phyloP scores from a whole-genome alignment of 2,888 invertebrate genomes.

The Trichacis sp. region DNA sequence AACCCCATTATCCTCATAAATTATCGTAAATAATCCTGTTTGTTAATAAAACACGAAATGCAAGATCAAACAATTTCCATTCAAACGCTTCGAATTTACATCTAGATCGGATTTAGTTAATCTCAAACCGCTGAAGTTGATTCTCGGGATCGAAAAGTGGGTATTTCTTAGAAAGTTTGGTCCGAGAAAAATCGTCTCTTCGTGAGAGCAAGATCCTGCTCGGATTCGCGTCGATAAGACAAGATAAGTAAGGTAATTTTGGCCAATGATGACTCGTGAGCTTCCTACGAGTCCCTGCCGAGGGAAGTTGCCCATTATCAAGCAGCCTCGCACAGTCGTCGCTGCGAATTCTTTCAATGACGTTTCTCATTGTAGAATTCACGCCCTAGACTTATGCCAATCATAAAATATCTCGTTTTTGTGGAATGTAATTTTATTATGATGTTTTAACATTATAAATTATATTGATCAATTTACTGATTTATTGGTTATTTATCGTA shows the following conservation, averaged over 20 bases:
- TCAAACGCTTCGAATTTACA: neutral
- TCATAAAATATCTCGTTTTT: too few relatives aligned
- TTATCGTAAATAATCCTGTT: neutral
- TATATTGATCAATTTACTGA: too few relatives aligned
- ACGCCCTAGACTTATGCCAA: too few relatives aligned
- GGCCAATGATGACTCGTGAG: conserved; percentile 68
- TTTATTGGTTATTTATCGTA: too few relatives aligned
- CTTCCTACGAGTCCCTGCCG: conserved; percentile 65
- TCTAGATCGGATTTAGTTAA: neutral
- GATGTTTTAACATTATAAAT: too few relatives aligned
- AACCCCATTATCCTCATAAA: too few relatives aligned
- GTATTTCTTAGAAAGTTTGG: neutral
- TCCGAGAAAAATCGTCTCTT: neutral
- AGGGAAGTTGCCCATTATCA: conserved; percentile 68
- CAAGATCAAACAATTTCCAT: neutral
- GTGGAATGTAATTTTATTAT: too few relatives aligned
- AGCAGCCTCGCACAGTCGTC: conserved; percentile 64
- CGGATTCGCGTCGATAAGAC: conserved; percentile 48
- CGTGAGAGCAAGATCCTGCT: conserved; percentile 22
- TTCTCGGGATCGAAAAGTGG: neutral
- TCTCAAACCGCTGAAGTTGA: neutral
- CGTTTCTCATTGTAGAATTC: conserved; percentile 36
- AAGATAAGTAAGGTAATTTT: conserved; percentile 62
- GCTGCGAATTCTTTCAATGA: conserved; percentile 54
- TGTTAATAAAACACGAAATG: neutral